These are phyloP conservation scores for Pseudococcus viburni DNA, from an alignment of 2,888 invertebrate species.

Conservation along the genomic window DNA sequence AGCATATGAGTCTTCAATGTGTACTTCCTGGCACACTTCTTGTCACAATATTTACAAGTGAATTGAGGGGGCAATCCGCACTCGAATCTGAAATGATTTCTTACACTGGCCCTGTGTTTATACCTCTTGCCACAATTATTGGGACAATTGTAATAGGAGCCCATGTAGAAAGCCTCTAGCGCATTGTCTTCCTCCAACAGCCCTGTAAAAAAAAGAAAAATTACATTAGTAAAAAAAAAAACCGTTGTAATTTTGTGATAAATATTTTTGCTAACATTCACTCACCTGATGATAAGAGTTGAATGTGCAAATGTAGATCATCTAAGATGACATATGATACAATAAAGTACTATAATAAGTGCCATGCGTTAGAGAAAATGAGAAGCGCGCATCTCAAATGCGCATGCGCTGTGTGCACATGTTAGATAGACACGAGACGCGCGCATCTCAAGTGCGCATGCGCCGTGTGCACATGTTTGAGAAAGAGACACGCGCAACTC, in stretches of 20 bases:
- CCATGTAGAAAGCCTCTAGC: neutral
- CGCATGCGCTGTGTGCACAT: too few species aligned
- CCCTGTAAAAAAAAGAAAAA: neutral
- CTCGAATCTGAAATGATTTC: slow-evolving; percentile 75
- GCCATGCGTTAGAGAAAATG: too few species aligned
- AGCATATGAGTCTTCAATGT: slow-evolving; percentile 38
- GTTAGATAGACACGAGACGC: too few species aligned
- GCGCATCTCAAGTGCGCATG: too few species aligned
- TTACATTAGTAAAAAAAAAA: slow-evolving; percentile 16
- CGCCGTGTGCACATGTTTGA: too few species aligned
- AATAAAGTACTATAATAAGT: too few species aligned
- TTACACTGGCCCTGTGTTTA: slow-evolving; percentile 81
- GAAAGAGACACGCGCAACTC: too few species aligned
- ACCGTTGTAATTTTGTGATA: neutral
- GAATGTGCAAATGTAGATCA: neutral
- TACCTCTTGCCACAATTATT: slow-evolving; percentile 80
- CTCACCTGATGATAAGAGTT: neutral
- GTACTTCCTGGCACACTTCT: slow-evolving; percentile 63
- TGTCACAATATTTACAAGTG: slow-evolving; percentile 67
- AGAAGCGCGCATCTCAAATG: too few species aligned
- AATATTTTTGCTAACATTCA: neutral
- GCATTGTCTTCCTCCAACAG: neutral
- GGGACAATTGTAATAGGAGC: slow-evolving; percentile 35
- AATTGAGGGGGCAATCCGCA: slow-evolving; percentile 73
- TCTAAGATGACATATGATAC: neutral